These are phyloP conservation scores for Brachionus rubens DNA, from an alignment of 1,140 invertebrate species.

Conservation along the genomic window DNA sequence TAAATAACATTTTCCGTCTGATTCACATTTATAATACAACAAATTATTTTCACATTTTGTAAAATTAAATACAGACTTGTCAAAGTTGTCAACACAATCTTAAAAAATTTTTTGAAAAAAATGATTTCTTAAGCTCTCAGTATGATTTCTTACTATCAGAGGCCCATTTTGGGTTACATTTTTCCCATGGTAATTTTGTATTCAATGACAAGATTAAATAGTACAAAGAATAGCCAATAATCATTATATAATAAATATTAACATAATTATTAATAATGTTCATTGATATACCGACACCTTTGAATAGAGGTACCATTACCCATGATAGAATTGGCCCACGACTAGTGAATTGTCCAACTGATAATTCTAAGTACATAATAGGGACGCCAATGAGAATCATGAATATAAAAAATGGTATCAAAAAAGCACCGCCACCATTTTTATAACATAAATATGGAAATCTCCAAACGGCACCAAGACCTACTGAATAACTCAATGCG, in stretches of 20 bases:
- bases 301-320: constrained; percentile 19
- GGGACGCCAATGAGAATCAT: constrained; percentile 65
- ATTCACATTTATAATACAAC: constrained; percentile 4
- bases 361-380: constrained; percentile 63
- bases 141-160: constrained; percentile 61
- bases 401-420: constrained; percentile 65
- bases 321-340: constrained; percentile 60
- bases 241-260: constrained; percentile 69
- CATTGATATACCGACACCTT: constrained; percentile 44
- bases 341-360: constrained; percentile 60
- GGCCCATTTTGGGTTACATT: constrained; percentile 62
- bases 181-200: constrained; percentile 72
- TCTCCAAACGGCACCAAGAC: constrained; percentile 62
- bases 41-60: neutral
- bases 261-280: constrained; percentile 40
- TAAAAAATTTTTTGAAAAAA: constrained; percentile 7
- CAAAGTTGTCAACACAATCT: constrained; percentile 45
- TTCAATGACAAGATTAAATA: constrained; percentile 75
- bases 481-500: constrained; percentile 61
- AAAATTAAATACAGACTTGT: neutral
- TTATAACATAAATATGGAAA: constrained; percentile 62
- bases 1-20: constrained; percentile 33
- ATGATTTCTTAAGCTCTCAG: neutral
- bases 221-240: constrained; percentile 78
- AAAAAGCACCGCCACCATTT: constrained; percentile 63